Evolutionary conservation across 1,140 invertebrate species (phyloP), one percentile per base, ranked within the genome.

Genomic region (Zophobas atratus): DNA sequence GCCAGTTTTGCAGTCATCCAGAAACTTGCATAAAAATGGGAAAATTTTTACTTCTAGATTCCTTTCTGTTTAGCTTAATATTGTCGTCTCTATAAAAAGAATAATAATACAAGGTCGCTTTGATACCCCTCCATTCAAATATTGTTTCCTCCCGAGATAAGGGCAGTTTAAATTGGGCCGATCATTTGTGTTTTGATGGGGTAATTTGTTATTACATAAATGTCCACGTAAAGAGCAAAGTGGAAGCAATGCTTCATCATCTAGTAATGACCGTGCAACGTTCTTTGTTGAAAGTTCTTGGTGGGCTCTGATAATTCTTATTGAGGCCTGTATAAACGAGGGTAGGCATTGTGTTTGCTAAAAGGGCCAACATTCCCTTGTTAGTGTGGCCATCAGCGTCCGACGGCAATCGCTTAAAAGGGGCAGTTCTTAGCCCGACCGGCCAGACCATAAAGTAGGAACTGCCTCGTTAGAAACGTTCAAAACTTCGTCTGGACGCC

Each of bases 371-470:
- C 71, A 55, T 73, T 55, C 71, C 71, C 71, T 73, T 73, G 71
- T 73, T 73, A 73, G 71, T 53, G 70, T 56, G 49, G 49, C 55
- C 71, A 73, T 55, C 70, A 55, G 70, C 49, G 71, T 55, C 71
- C 55, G 70, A 38, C 39, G 71, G 71, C 71, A 73, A 73, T 73
- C 55, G 71, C 71, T 73, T 73, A 73, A 73, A 73, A 73, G 71
- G 71, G 55, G 49, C 71, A 72, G 70, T 72, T 72, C 70, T 72
- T 72, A 49, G 55, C 49, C 49, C 71, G 48, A 73, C 39, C 49
- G 71, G 39, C 34, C 55, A 51, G 48, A 72, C 70, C 51, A 72
- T 72, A 73, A 73, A 73, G 71, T 33, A 73, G 33, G 55, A 73
- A 73, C 71, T 73, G 71, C 71, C 71, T 73, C 71, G 71, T 73